A percentile compares a stretch with the other conserved stretches of the same genome.
These are phyloP conservation scores for Drosophila equinoxialis DNA, from an alignment of 1,140 invertebrate genomes.

Conservation along the genomic window DNA sequence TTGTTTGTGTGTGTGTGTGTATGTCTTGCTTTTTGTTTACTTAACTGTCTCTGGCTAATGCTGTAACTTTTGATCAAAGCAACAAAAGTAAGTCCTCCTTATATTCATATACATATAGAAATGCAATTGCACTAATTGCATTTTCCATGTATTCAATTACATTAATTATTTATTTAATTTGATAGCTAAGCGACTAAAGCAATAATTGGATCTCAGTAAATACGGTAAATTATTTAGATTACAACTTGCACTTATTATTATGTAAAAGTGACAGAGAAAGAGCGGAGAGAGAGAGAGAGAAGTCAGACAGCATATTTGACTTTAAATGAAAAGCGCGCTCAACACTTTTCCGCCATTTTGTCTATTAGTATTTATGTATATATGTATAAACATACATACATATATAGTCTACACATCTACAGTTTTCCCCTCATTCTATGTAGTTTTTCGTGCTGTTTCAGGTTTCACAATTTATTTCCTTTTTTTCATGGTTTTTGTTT, in stretches of 20 bases:
- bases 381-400: not conserved
- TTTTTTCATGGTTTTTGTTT: conserved; percentile 43
- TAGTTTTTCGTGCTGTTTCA: conserved; percentile 63
- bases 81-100: conserved; percentile 11
- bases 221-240: conserved; percentile 22
- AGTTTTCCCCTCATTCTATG: conserved; percentile 31
- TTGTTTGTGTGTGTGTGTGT: too few species aligned
- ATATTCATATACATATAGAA: conserved; percentile 11
- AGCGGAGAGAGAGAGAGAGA: not conserved
- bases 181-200: conserved; percentile 32
- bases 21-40: not conserved
- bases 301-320: not conserved
- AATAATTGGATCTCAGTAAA: conserved; percentile 35
- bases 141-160: conserved; percentile 27
- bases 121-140: conserved; percentile 44
- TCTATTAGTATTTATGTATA: conserved; percentile 11
- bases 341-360: conserved; percentile 6
- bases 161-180: conserved; percentile 46
- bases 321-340: conserved; percentile 13
- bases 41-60: conserved; percentile 13
- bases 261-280: not conserved
- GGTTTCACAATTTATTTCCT: conserved; percentile 27
- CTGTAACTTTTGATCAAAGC: conserved; percentile 14
- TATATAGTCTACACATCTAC: not conserved
- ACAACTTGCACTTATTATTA: conserved; percentile 65